Evolutionary conservation across 2,113 vertebrate genomes (phyloP).

Genomic region (Amblyopsis rosae): DNA sequence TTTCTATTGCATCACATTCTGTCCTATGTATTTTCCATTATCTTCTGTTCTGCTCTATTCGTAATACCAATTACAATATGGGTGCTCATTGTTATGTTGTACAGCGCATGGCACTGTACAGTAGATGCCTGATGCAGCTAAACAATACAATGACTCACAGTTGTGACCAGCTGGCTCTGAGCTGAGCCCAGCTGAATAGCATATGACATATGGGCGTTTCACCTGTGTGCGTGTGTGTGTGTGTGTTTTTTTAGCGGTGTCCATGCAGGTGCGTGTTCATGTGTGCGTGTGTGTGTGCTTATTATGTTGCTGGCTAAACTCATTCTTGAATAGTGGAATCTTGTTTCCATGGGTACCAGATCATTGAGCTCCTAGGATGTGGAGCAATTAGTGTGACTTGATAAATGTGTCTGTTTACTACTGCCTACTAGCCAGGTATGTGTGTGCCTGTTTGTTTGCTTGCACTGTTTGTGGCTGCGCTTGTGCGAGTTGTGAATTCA

Average conservation of each 20-base stretch:
- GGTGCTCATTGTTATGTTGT: neutral
- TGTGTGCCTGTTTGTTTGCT: constrained; percentile 23
- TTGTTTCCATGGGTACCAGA: constrained; percentile 76
- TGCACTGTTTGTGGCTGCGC: constrained; percentile 2
- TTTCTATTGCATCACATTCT: neutral
- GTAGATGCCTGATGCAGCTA: neutral
- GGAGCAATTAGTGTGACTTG: constrained; percentile 72
- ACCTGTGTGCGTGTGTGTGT: constrained; percentile 14
- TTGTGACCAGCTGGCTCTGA: neutral
- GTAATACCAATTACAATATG: neutral
- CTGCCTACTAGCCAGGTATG: constrained; percentile 61
- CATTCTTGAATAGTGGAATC: constrained; percentile 59
- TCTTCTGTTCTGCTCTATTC: neutral
- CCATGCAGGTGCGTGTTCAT: neutral
- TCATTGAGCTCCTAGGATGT: constrained; percentile 65
- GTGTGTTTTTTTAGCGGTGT: neutral
- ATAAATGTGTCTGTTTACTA: constrained; percentile 75
- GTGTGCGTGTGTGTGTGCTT: constrained; percentile 20
- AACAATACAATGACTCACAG: neutral
- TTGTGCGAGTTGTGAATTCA: constrained; percentile 2
- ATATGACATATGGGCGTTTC: neutral
- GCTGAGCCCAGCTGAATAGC: neutral
- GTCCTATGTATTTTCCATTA: neutral
- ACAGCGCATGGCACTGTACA: neutral
- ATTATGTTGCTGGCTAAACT: constrained; percentile 52